These are phyloP conservation scores for Cygnus buccinator DNA, from an alignment of 2,113 vertebrate species.

Conservation along the genomic window DNA sequence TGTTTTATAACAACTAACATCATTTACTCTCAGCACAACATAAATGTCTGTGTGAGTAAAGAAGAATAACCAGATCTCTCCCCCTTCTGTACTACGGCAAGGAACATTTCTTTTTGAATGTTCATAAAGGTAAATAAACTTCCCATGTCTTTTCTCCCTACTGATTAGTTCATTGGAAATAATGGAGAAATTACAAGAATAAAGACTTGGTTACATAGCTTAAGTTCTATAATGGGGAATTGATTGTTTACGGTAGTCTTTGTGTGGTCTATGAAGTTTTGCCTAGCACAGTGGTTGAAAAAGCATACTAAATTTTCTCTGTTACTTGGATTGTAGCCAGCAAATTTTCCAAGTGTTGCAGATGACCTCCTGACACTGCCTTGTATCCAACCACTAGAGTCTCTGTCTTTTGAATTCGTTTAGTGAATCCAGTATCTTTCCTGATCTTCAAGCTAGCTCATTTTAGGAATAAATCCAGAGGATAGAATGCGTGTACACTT, in stretches of 20 bases:
- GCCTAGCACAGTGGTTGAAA: not conserved
- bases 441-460: not conserved
- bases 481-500: not conserved
- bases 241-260: not conserved
- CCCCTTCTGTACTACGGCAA: not conserved
- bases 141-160: not conserved
- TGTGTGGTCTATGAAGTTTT: not conserved
- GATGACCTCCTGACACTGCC: not conserved
- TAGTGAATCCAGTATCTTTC: not conserved
- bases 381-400: not conserved
- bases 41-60: not conserved
- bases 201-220: not conserved
- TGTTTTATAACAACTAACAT: not conserved
- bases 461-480: not conserved
- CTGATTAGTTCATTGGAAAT: not conserved
- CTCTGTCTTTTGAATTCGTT: not conserved
- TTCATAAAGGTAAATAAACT: not conserved
- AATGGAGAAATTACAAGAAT: not conserved
- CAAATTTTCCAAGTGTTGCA: not conserved
- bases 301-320: not conserved
- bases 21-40: not conserved
- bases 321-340: not conserved
- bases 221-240: not conserved
- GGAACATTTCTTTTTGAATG: not conserved
- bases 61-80: not conserved